Evolutionary conservation across 2,888 invertebrate species (phyloP).

Genomic region (Lycophotia porphyrea): DNA sequence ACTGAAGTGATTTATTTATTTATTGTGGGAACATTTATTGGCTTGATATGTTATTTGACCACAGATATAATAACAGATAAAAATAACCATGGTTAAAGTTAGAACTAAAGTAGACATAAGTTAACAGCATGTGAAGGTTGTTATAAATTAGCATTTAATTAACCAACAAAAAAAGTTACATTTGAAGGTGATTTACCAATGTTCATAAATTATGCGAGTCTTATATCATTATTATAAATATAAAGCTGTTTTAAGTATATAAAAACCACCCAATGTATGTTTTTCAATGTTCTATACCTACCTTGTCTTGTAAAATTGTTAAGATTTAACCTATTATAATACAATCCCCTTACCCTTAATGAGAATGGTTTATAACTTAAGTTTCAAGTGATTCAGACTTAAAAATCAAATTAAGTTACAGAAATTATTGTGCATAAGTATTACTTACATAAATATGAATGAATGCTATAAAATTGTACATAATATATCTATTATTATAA

Average conservation of each 20-base stretch:
- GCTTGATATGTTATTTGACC: background rate
- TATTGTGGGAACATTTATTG: background rate
- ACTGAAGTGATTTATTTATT: too few species aligned
- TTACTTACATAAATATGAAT: conserved; percentile 65
- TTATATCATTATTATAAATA: conserved; percentile 42
- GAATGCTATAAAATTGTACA: conserved; percentile 71
- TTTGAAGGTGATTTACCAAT: conserved; percentile 34
- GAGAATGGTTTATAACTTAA: conserved; percentile 49
- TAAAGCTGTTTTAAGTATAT: conserved; percentile 49
- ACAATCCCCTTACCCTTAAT: conserved; percentile 17
- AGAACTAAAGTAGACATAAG: conserved; percentile 28
- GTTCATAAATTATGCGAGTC: conserved; percentile 36
- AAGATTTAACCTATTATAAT: conserved; percentile 48
- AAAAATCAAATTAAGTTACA: conserved; percentile 48
- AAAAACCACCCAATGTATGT: conserved; percentile 35
- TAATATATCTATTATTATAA: conserved; percentile 71
- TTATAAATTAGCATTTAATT: conserved; percentile 58
- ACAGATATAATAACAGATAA: conserved; percentile 2
- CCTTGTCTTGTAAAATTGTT: conserved; percentile 33
- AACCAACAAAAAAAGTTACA: conserved; percentile 18
- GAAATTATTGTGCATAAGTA: conserved; percentile 63
- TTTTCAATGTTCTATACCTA: conserved; percentile 46
- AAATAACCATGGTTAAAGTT: conserved; percentile 10
- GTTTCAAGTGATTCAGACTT: conserved; percentile 43
- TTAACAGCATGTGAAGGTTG: conserved; percentile 53